Evolutionary conservation across 2,113 vertebrate species (phyloP).

Genomic region (Lampris incognitus): DNA sequence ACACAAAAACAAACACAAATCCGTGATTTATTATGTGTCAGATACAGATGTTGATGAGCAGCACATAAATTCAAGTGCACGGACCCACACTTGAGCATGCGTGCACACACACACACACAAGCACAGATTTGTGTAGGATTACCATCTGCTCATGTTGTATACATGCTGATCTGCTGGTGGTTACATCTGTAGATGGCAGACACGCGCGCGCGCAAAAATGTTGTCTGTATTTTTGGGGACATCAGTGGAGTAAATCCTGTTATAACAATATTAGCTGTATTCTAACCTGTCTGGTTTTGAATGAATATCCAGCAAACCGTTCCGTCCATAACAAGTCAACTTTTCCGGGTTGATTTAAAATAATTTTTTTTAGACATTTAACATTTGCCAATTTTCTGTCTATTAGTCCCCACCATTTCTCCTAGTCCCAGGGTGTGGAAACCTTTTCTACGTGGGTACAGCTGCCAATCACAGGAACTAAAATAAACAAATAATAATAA

Average conservation of each 20-base stretch:
- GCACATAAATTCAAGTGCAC: not conserved
- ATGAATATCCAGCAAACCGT: too few species aligned
- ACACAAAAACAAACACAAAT: conserved; percentile 21
- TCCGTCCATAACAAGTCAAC: not conserved
- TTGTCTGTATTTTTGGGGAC: not conserved
- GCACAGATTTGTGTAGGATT: conserved; percentile 42
- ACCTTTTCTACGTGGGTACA: too few species aligned
- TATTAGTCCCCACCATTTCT: too few species aligned
- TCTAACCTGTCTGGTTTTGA: too few species aligned
- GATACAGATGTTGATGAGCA: conserved; percentile 17
- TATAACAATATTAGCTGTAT: conserved; percentile 1
- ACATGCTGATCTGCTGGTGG: conserved; percentile 21
- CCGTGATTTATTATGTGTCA: conserved; percentile 18
- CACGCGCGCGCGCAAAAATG: not conserved
- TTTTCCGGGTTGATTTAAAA: too few species aligned
- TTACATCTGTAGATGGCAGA: conserved; percentile 7
- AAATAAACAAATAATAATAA: too few species aligned
- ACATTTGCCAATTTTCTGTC: too few species aligned
- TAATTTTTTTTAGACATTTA: too few species aligned
- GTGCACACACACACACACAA: conserved; percentile 27
- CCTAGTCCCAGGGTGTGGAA: too few species aligned
- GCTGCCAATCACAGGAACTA: too few species aligned
- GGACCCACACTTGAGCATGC: conserved; percentile 17
- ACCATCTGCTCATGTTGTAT: not conserved
- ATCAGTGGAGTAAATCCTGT: not conserved